Conservation (phyloP, 2,797 vertebrate genomes). For the Acropternis orthonyx region DNA sequence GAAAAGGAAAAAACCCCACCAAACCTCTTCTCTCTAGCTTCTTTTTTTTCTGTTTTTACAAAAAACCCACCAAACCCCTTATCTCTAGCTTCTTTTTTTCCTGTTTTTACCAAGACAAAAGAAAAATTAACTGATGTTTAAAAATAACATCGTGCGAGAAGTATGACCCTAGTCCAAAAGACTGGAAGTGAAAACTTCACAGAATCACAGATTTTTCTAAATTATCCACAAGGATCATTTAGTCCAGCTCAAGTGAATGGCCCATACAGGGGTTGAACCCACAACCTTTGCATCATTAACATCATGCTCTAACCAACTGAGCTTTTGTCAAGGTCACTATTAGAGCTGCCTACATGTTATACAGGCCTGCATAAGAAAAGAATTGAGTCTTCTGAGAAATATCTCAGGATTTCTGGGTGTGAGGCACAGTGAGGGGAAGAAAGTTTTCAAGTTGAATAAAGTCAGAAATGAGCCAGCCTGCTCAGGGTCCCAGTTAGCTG, state of each 20-base stretch:
- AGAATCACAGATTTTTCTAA: not conserved
- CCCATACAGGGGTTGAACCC: not conserved
- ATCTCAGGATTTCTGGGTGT: not conserved
- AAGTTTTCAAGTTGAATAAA: not conserved
- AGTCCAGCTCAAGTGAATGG: not conserved
- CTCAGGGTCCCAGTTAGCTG: not conserved
- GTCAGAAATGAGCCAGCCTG: not conserved
- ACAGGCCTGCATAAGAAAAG: not conserved
- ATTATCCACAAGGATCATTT: not conserved
- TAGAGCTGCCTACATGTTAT: not conserved
- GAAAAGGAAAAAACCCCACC: not conserved
- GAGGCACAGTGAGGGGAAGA: not conserved
- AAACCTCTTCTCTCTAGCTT: not conserved
- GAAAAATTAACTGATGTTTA: not conserved
- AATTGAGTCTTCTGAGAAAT: not conserved
- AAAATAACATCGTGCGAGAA: not conserved
- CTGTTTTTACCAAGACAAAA: not conserved
- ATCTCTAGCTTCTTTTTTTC: not conserved
- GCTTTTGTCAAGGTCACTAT: not conserved
- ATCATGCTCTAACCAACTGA: not conserved
- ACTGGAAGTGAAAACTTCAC: not conserved
- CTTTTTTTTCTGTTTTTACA: not conserved
- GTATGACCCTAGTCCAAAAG: not conserved
- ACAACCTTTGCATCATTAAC: not conserved
- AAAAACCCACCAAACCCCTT: not conserved